These are phyloP conservation scores for Temnothorax longispinosus DNA, from an alignment of 1,140 invertebrate genomes.

Conservation along the genomic window DNA sequence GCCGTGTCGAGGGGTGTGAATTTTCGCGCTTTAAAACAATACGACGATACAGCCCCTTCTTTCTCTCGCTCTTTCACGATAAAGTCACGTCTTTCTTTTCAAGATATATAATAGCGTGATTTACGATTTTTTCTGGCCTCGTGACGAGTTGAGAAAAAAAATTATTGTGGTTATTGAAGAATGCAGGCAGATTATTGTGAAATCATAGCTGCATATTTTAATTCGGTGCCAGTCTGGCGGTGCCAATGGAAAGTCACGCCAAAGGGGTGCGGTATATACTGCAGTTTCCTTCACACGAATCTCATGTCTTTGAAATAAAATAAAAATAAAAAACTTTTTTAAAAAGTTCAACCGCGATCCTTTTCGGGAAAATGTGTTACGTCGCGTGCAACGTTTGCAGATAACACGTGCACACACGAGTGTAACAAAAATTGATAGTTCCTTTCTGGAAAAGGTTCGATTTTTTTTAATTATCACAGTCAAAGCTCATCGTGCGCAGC, in stretches of 20 bases:
- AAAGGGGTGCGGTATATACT: not conserved
- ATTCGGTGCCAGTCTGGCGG: not conserved
- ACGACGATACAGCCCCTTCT: constrained; percentile 6
- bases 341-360: not conserved
- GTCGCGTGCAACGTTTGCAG: not conserved
- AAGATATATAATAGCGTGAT: constrained; percentile 32
- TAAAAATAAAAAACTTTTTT: not conserved
- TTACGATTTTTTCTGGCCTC: constrained; percentile 35
- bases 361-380: not conserved
- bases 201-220: not conserved
- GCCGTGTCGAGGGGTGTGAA: constrained; percentile 52
- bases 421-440: constrained; percentile 17
- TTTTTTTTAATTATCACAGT: constrained; percentile 37
- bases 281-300: not conserved
- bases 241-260: not conserved
- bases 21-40: constrained; percentile 67
- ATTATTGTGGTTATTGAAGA: constrained; percentile 19
- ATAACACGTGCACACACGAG: not conserved
- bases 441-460: constrained; percentile 11
- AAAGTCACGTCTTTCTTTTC: constrained; percentile 30
- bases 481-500: constrained; percentile 1
- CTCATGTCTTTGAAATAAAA: not conserved
- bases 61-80: not conserved
- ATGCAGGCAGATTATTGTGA: constrained; percentile 2
- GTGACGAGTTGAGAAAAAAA: constrained; percentile 11